These are phyloP conservation scores for Microtus agrestis DNA, from an alignment of 2,797 vertebrate species.

Conservation along the genomic window DNA sequence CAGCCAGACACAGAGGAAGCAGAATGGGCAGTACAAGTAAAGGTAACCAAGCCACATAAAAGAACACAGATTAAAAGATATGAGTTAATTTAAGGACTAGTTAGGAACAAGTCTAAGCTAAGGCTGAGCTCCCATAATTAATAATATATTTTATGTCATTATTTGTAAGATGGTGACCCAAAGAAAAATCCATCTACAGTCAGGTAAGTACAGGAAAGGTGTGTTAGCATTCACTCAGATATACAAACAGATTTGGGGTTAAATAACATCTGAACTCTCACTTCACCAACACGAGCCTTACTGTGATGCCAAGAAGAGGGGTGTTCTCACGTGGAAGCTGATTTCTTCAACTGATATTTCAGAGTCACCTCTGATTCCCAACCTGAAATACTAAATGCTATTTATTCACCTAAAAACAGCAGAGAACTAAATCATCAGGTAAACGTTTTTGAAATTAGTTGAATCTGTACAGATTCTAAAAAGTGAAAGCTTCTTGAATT, in stretches of 20 bases:
- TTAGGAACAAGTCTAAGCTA: neutral
- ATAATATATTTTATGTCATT: neutral
- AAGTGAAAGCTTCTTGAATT: neutral
- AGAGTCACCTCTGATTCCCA: neutral
- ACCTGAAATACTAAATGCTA: neutral
- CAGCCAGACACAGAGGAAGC: neutral
- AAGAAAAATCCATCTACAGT: neutral
- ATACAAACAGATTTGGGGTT: neutral
- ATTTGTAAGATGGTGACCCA: neutral
- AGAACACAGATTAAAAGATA: neutral
- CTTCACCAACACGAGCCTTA: neutral
- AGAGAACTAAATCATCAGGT: neutral
- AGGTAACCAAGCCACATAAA: neutral
- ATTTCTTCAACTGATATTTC: neutral
- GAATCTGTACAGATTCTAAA: neutral
- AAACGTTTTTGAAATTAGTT: conserved; percentile 22
- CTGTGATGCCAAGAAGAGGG: neutral
- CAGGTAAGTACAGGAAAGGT: neutral
- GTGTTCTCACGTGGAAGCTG: neutral
- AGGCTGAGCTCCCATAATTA: neutral
- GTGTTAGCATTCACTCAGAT: neutral
- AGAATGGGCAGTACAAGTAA: neutral
- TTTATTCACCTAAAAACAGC: conserved; percentile 25
- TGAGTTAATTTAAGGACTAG: neutral
- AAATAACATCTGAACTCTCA: neutral